phyloP scores from a whole-genome alignment of 2,797 vertebrate species.

The Chelidonichthys spinosus region DNA sequence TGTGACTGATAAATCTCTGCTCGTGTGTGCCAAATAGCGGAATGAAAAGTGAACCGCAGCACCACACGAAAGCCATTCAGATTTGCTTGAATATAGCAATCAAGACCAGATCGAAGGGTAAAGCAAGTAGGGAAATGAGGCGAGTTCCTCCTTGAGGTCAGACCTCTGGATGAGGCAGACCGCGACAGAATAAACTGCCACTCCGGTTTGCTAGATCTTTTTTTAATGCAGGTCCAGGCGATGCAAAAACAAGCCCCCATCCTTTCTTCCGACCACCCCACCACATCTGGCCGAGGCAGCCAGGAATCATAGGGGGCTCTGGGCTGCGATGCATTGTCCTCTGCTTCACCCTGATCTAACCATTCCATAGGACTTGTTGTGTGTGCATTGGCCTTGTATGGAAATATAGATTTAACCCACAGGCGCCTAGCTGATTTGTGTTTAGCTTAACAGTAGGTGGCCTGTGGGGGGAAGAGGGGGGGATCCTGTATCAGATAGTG shows the following conservation, averaged over 20 bases:
- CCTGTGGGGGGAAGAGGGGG: slow-evolving; percentile 18
- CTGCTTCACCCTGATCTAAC: slow-evolving; percentile 44
- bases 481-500: background rate
- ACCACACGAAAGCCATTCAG: slow-evolving; percentile 6
- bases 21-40: slow-evolving; percentile 13
- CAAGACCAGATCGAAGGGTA: background rate
- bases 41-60: slow-evolving; percentile 9
- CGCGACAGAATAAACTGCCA: slow-evolving; percentile 42
- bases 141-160: slow-evolving; percentile 33
- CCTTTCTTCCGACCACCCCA: slow-evolving; percentile 49
- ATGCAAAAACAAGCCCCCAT: slow-evolving; percentile 37
- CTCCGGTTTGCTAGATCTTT: slow-evolving; percentile 29
- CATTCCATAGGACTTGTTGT: slow-evolving; percentile 31
- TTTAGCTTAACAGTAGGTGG: slow-evolving; percentile 7
- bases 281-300: slow-evolving; percentile 63
- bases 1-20: slow-evolving; percentile 5
- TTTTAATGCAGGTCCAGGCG: slow-evolving; percentile 41
- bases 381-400: slow-evolving; percentile 37
- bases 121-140: background rate
- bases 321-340: slow-evolving; percentile 49
- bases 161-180: slow-evolving; percentile 25
- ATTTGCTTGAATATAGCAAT: slow-evolving; percentile 19
- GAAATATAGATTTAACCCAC: slow-evolving; percentile 29
- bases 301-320: slow-evolving; percentile 54
- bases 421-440: slow-evolving; percentile 9